These are phyloP conservation scores for Lepidurus apus DNA, from an alignment of 1,140 invertebrate genomes.

Conservation along the genomic window DNA sequence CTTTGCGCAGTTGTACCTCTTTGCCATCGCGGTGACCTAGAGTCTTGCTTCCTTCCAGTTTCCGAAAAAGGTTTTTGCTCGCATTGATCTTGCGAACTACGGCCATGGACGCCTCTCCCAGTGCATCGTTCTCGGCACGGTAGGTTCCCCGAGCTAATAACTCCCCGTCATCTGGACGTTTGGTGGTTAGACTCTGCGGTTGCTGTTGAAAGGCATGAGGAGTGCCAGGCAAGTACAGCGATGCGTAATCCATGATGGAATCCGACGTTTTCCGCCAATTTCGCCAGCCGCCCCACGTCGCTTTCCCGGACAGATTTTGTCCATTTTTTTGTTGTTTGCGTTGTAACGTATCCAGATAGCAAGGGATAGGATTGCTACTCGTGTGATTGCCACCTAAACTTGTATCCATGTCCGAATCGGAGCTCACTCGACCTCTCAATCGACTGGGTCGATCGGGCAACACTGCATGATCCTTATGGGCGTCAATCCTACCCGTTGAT, in stretches of 20 bases:
- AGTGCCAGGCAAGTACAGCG: not conserved
- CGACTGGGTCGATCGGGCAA: not conserved
- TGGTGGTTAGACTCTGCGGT: not conserved
- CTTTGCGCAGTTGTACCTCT: not conserved
- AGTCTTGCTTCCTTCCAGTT: slow-evolving; percentile 3
- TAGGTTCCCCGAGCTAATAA: not conserved
- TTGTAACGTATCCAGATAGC: slow-evolving; percentile 29
- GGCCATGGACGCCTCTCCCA: not conserved
- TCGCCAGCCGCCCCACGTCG: slow-evolving; percentile 33
- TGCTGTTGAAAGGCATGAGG: not conserved
- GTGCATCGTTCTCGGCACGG: not conserved
- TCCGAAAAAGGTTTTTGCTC: slow-evolving; percentile 19
- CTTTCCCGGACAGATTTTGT: slow-evolving; percentile 29
- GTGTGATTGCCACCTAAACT: slow-evolving; percentile 29
- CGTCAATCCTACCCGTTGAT: slow-evolving; percentile 31
- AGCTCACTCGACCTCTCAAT: slow-evolving; percentile 11
- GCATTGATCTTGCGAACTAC: slow-evolving; percentile 3
- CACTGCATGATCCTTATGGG: slow-evolving; percentile 23
- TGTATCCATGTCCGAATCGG: slow-evolving; percentile 4
- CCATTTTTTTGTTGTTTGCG: not conserved
- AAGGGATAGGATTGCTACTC: not conserved
- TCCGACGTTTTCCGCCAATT: slow-evolving; percentile 33
- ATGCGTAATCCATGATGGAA: slow-evolving; percentile 33
- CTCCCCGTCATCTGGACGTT: not conserved
- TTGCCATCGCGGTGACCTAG: not conserved